Evolutionary conservation across 2,888 invertebrate species (phyloP).

Genomic region (Acanthacorydalis orientalis): DNA sequence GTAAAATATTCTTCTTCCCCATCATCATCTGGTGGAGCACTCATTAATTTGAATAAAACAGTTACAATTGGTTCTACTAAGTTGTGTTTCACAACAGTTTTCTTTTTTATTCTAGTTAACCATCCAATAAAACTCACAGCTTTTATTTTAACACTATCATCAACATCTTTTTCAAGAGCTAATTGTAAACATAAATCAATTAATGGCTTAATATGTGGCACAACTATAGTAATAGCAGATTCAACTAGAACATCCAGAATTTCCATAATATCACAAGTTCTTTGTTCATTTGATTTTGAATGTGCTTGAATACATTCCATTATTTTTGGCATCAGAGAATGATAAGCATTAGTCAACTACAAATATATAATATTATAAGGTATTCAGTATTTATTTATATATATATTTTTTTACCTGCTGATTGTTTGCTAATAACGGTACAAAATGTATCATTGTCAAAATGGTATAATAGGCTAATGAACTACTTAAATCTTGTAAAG

Average conservation of each 20-base stretch:
- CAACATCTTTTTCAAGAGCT: conserved; percentile 35
- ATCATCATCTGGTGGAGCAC: conserved; percentile 39
- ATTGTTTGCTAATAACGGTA: conserved; percentile 44
- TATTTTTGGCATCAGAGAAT: conserved; percentile 42
- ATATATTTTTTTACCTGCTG: conserved; percentile 29
- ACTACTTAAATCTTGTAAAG: conserved; percentile 25
- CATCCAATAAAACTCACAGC: conserved; percentile 48
- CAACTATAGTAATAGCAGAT: conserved; percentile 38
- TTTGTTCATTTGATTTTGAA: conserved; percentile 34
- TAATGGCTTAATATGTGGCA: conserved; percentile 43
- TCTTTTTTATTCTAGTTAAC: conserved; percentile 51
- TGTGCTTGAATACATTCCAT: conserved; percentile 42
- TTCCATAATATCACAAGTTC: conserved; percentile 42
- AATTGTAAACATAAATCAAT: conserved; percentile 49
- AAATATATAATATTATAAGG: conserved; percentile 9
- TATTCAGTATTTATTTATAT: conserved; percentile 5
- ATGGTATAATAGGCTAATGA: conserved; percentile 41
- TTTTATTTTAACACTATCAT: conserved; percentile 46
- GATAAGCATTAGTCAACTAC: conserved; percentile 37
- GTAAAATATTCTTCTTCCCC: conserved; percentile 46
- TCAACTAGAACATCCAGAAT: conserved; percentile 49
- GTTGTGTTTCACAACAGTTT: conserved; percentile 50
- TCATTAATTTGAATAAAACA: conserved; percentile 52
- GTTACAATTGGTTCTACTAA: conserved; percentile 49
- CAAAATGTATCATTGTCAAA: conserved; percentile 45